Evolutionary conservation across 2,113 vertebrate species (phyloP).

Genomic region (Motacilla tschutschensis): DNA sequence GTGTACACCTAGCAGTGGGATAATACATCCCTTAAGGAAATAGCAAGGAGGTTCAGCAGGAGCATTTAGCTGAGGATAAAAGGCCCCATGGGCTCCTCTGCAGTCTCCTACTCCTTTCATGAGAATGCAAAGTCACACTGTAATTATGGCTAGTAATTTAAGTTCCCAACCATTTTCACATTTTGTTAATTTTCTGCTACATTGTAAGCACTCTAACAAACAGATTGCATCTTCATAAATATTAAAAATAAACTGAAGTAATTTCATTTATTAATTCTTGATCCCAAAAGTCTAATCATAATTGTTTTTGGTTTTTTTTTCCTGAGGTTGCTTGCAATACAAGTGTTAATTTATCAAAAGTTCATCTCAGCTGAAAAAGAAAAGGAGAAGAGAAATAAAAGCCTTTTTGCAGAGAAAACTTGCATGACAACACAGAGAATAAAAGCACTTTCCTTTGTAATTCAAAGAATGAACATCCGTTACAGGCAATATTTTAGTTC

Average conservation of each 20-base stretch:
- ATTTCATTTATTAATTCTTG: neutral
- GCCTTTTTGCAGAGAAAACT: neutral
- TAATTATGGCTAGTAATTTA: conserved; percentile 6
- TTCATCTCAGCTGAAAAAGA: neutral
- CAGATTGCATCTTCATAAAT: neutral
- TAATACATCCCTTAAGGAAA: neutral
- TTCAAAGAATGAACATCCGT: neutral
- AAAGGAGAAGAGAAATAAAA: neutral
- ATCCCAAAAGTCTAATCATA: neutral
- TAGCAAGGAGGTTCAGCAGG: neutral
- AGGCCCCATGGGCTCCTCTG: neutral
- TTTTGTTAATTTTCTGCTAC: conserved; percentile 15
- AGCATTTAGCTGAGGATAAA: neutral
- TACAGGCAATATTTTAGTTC: neutral
- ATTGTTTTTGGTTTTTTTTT: neutral
- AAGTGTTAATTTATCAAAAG: neutral
- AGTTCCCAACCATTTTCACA: neutral
- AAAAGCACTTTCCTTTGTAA: neutral
- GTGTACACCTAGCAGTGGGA: neutral
- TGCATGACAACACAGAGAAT: neutral
- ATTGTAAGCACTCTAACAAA: neutral
- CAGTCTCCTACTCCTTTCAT: neutral
- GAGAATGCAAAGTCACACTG: neutral
- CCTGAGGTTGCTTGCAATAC: neutral
- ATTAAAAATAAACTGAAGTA: conserved; percentile 1